Evolutionary conservation across 2,888 invertebrate species (phyloP), one percentile per base, ranked within the genome.

Genomic region (Ectemnius continuus): DNA sequence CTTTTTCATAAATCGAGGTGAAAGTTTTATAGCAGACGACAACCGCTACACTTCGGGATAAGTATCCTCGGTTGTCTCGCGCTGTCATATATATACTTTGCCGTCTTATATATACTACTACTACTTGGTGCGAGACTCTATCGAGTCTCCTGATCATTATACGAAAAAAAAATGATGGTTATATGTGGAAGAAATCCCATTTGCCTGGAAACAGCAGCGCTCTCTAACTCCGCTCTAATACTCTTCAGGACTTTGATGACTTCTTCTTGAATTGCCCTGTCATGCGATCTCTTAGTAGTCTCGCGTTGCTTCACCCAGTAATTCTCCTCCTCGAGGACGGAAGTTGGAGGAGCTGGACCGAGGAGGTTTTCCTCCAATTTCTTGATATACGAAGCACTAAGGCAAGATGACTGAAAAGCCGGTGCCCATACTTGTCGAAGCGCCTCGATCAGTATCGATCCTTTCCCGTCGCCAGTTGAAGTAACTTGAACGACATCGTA

Each of bases 341-440:
- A 84, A 1, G 79, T 71, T 0, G 85, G 68, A 0, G 83, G 67
- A 67, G 81, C 80, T 4, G 87, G 87, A 6, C 88, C 90, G 4
- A 89, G 81, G 5, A 91, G 84, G 59, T 88, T 88, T 64, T 87
- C 86, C 61, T 90, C 90, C 28, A 91, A 75, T 61, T 86, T 88
- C 67, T 86, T 88, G 56, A 91, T 68, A 8, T 81, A 84, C 3
- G 84, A 79, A 0, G 87, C 68, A 61, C 84, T 85, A 1, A 88
- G 67, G 5, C 88, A 89, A 2, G 87, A 85, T 1, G 84, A 85
- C 46, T 84, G 82, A 3, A 91, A 73, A 0, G 87, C 86, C 28
- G 90, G 90, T 0, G 80, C 84, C 91, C 91, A 91, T 36, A 91
- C 90, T 71, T 90, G 90, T 2, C 89, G 88, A 2, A 91, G 81